Percentiles rank a stretch among this genome's conserved stretches.
Conservation (phyloP, 2,888 invertebrate genomes). For the Zonitis immaculata region DNA sequence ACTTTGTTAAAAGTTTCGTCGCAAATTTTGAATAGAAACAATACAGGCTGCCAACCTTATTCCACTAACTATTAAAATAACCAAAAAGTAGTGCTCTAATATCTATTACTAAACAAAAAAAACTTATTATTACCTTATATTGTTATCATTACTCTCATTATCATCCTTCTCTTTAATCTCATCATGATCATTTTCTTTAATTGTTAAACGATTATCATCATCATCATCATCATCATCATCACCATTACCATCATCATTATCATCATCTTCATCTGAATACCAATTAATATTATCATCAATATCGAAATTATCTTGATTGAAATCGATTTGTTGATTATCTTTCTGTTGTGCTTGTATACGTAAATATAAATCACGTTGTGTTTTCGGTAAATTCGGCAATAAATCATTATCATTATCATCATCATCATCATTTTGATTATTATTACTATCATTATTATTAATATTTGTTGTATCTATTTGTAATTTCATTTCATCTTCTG, state of each 20-base stretch:
- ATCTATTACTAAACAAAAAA: too few species aligned
- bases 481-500: slow-evolving; percentile 23
- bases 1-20: too few species aligned
- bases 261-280: slow-evolving; percentile 80
- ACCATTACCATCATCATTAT: too few species aligned
- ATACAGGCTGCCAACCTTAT: too few species aligned
- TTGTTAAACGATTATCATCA: slow-evolving; percentile 40
- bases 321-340: slow-evolving; percentile 45
- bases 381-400: slow-evolving; percentile 58
- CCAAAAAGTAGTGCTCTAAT: too few species aligned
- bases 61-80: too few species aligned
- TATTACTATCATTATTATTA: not conserved
- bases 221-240: too few species aligned
- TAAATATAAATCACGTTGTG: slow-evolving; percentile 61
- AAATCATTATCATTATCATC: slow-evolving; percentile 33
- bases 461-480: slow-evolving; percentile 19
- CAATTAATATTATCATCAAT: slow-evolving; percentile 54
- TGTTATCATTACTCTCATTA: slow-evolving; percentile 54
- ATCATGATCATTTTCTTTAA: slow-evolving; percentile 45
- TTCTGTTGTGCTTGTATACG: slow-evolving; percentile 64
- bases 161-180: slow-evolving; percentile 37
- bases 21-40: too few species aligned
- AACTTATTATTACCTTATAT: too few species aligned
- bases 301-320: slow-evolving; percentile 28
- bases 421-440: not conserved